Evolutionary conservation across 1,140 invertebrate genomes (phyloP), one percentile per base, ranked within the genome.

Genomic region (Lanistes nyassanus): DNA sequence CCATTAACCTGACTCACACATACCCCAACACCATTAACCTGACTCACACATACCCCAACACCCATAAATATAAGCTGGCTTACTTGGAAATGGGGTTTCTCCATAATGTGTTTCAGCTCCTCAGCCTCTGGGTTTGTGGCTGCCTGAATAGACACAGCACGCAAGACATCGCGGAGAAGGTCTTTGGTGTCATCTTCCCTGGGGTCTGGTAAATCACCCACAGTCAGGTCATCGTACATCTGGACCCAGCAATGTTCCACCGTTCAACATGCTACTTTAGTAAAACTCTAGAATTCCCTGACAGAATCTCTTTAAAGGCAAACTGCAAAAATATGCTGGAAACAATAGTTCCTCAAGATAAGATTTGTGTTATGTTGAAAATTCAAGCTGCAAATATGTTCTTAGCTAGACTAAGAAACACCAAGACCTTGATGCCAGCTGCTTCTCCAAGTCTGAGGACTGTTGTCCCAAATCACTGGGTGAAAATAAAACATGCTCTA

Each of bases 161-260:
- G 34, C 29, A 72, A 21, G 19, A 72, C 70, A 42, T 58, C 70
- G 1, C 39, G 29, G 4, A 37, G n/a, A n/a, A 72, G 31, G 19
- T 72, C 70, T n/a, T 26, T 60, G 13, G 70, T 56, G 11, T 60
- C 36, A 1, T 72, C 70, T 26, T 72, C 56, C 36, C 60, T n/a
- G 1, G 70, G 70, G 36, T 72, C 70, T n/a, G 70, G 36, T 37
- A 72, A 56, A 21, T 72, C 70, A 7, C 36, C 70, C 36, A 39
- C 55, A 6, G 53, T 72, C 37, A 72, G 70, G 56, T 72, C 56
- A 60, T 72, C 70, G n/a, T 72, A 72, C 70, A 72, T 62, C 70
- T 72, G 56, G 26, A 42, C 62, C 6, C 29, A 64, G 21, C 36
- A 26, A 34, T 6, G 29, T 26, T 64, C 29, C 29, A 34, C 29